Conservation (phyloP, 2,888 invertebrate species). For the Allacma fusca region DNA sequence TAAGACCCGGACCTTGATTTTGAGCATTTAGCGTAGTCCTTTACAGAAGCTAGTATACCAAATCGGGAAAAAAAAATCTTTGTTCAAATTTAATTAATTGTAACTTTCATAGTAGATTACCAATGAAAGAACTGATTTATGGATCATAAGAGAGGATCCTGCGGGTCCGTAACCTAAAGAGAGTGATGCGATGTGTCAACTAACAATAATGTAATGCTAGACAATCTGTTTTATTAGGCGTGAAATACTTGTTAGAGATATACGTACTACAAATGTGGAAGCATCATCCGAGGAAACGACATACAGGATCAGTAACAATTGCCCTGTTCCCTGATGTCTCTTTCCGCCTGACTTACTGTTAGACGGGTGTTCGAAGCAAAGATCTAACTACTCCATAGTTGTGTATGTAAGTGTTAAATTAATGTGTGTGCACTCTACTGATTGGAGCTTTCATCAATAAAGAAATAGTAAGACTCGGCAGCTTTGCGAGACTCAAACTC, state of each 20-base stretch:
- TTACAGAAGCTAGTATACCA: too few species aligned
- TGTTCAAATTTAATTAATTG: too few species aligned
- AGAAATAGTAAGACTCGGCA: conserved; percentile 7
- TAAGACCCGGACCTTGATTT: too few species aligned
- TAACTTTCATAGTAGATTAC: too few species aligned
- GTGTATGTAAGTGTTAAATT: neutral
- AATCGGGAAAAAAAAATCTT: too few species aligned
- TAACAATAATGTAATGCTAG: conserved; percentile 11
- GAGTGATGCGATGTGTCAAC: neutral
- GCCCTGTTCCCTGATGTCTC: neutral
- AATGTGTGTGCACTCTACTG: neutral
- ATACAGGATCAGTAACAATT: neutral
- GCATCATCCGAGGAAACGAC: neutral
- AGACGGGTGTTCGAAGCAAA: neutral
- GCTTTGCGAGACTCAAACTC: conserved; percentile 2
- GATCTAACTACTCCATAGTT: neutral
- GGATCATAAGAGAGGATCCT: too few species aligned
- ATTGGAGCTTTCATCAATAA: conserved; percentile 32
- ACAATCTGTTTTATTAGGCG: conserved; percentile 12
- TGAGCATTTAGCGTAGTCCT: too few species aligned
- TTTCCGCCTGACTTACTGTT: conserved; percentile 13
- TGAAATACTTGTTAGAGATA: neutral
- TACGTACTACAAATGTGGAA: neutral
- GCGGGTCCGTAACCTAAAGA: neutral
- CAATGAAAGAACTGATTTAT: too few species aligned